A percentile compares a stretch with the other conserved stretches of the same genome.
Conservation (phyloP, 2,797 vertebrate species). For the Ctenosaura bakeri region DNA sequence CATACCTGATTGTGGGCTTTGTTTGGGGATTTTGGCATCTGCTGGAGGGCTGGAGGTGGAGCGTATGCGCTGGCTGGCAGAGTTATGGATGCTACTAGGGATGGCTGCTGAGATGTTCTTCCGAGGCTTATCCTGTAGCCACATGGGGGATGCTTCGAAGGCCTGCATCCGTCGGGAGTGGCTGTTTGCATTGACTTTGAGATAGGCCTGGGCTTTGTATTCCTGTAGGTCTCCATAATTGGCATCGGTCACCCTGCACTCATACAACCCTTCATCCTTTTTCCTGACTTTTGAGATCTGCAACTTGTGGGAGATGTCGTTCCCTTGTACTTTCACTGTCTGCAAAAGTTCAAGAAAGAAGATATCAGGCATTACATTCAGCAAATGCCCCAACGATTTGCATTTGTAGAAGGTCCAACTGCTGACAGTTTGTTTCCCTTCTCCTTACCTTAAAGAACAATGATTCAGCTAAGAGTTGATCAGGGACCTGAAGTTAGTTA, state of each 20-base stretch:
- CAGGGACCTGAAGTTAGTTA: not conserved
- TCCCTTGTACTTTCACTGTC: conserved; percentile 98
- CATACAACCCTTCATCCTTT: conserved; percentile 93
- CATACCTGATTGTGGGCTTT: conserved; percentile 94
- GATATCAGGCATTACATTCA: conserved; percentile 5
- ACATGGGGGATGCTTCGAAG: conserved; percentile 93
- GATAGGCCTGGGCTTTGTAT: conserved; percentile 93
- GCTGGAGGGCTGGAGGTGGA: conserved; percentile 90
- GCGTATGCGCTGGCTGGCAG: conserved; percentile 85
- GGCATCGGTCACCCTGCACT: conserved; percentile 93
- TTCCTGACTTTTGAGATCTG: conserved; percentile 94
- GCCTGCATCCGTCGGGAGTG: conserved; percentile 87
- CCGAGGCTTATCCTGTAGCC: conserved; percentile 93
- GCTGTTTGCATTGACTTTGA: conserved; percentile 89
- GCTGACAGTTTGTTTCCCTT: not conserved
- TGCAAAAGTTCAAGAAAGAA: conserved; percentile 77
- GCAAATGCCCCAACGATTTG: not conserved
- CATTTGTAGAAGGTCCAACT: not conserved
- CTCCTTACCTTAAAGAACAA: not conserved
- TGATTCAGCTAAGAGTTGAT: not conserved
- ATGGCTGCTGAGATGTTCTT: conserved; percentile 84
- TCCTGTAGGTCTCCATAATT: conserved; percentile 94
- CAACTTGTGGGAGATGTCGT: conserved; percentile 97
- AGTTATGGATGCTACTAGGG: conserved; percentile 85
- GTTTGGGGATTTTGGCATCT: conserved; percentile 90